Conservation (phyloP, 2,888 invertebrate genomes). For the Panopea generosa region DNA sequence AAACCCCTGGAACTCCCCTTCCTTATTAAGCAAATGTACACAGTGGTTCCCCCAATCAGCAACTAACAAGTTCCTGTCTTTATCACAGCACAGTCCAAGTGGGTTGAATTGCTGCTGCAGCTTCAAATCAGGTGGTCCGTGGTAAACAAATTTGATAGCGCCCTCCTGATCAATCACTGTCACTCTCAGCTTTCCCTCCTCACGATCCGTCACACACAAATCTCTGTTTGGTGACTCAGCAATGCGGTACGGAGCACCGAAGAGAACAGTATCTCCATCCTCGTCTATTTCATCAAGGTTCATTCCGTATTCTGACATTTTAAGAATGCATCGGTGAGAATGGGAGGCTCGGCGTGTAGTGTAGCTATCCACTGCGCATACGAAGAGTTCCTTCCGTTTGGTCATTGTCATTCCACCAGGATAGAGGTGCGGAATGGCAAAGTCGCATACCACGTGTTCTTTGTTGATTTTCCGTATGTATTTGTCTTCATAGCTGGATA, state of each 20-base stretch:
- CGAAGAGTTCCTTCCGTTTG: conserved; percentile 65
- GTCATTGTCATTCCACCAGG: conserved; percentile 69
- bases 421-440: conserved; percentile 63
- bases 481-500: conserved; percentile 71
- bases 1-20: conserved; percentile 68
- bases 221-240: conserved; percentile 63
- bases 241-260: conserved; percentile 68
- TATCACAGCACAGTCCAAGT: conserved; percentile 66
- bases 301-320: conserved; percentile 65
- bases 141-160: conserved; percentile 56
- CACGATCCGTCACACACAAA: conserved; percentile 65
- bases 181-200: conserved; percentile 66
- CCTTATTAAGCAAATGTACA: conserved; percentile 63
- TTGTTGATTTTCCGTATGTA: conserved; percentile 69
- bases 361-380: conserved; percentile 71
- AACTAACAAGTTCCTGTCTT: conserved; percentile 59
- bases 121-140: conserved; percentile 59
- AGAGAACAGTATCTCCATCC: conserved; percentile 60
- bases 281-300: conserved; percentile 68
- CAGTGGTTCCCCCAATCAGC: conserved; percentile 71
- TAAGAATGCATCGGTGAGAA: conserved; percentile 62
- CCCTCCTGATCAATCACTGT: conserved; percentile 63
- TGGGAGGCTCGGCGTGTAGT: conserved; percentile 60
- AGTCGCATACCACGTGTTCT: conserved; percentile 61
- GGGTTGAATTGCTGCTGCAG: conserved; percentile 68